Evolutionary conservation across 2,113 vertebrate species (phyloP).

Genomic region (Alligator mississippiensis): DNA sequence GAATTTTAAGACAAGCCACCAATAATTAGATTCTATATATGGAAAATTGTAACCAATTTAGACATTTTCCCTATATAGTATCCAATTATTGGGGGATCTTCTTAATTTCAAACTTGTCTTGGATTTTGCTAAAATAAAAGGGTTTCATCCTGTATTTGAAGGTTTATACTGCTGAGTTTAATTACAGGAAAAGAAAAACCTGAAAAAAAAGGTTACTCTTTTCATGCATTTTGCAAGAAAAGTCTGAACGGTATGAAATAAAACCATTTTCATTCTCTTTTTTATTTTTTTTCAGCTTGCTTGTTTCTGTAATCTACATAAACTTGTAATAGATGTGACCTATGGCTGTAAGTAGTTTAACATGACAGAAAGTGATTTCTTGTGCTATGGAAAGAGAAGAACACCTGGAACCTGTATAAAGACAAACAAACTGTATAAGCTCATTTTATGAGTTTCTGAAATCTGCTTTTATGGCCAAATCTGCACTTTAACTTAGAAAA

Average conservation of each 20-base stretch:
- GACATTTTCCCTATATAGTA: no score
- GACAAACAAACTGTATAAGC: conserved; percentile 13
- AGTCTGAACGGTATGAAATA: not conserved
- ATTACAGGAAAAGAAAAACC: not conserved
- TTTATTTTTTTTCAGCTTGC: not conserved
- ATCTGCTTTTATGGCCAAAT: conserved; percentile 5
- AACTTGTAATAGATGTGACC: not conserved
- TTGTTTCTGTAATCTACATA: not conserved
- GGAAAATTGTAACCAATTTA: no score
- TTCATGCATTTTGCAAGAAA: not conserved
- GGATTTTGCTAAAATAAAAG: not conserved
- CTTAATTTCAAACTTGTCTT: no score
- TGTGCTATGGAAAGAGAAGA: not conserved
- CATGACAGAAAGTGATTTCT: not conserved
- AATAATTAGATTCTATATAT: no score
- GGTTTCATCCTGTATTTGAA: not conserved
- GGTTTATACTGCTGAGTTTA: not conserved
- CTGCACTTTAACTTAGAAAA: conserved; percentile 30
- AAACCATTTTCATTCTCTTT: not conserved
- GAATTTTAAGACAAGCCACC: not conserved
- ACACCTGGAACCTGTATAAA: not conserved
- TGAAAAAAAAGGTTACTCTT: no score
- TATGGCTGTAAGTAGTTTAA: conserved; percentile 11
- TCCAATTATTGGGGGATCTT: no score
- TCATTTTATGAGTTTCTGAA: conserved; percentile 26